Conservation (phyloP, 2,888 invertebrate species). For the Branchipolynoe longqiensis region DNA sequence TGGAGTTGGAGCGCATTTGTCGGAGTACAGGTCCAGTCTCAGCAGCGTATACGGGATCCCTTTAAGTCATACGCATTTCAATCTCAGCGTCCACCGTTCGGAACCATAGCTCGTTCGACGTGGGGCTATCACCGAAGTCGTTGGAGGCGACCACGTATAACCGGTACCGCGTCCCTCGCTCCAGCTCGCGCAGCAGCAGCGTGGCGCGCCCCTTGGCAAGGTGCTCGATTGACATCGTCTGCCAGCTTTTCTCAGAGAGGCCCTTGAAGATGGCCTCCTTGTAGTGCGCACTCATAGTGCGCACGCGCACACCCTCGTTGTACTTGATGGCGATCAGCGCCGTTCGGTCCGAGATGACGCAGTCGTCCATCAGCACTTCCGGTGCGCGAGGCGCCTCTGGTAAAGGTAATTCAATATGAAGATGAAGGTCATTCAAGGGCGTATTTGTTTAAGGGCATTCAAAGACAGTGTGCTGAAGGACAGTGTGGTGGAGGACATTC, state of each 20-base stretch:
- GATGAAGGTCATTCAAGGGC: no score
- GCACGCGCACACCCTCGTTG: constrained; percentile 63
- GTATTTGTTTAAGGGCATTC: no score
- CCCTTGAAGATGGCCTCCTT: constrained; percentile 65
- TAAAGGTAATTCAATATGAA: no score
- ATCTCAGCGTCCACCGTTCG: constrained; percentile 64
- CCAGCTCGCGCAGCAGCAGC: constrained; percentile 54
- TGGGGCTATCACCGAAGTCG: constrained; percentile 64
- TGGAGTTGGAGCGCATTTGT: no score
- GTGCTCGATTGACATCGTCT: constrained; percentile 40
- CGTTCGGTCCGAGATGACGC: constrained; percentile 61
- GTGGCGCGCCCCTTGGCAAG: constrained; percentile 53
- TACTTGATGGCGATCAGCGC: constrained; percentile 63
- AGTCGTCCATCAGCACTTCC: constrained; percentile 48
- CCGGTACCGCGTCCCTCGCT: constrained; percentile 63
- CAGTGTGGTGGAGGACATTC: no score
- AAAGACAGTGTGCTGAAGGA: no score
- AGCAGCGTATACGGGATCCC: no score
- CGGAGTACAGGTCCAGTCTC: no score
- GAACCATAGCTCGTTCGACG: constrained; percentile 65
- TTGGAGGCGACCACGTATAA: constrained; percentile 62
- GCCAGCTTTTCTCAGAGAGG: constrained; percentile 65
- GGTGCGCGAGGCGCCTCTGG: constrained; percentile 64
- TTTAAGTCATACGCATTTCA: constrained; percentile 60
- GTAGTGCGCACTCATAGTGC: constrained; percentile 59